Conservation (phyloP, 2,797 vertebrate genomes). For the Crypturellus tataupa region DNA sequence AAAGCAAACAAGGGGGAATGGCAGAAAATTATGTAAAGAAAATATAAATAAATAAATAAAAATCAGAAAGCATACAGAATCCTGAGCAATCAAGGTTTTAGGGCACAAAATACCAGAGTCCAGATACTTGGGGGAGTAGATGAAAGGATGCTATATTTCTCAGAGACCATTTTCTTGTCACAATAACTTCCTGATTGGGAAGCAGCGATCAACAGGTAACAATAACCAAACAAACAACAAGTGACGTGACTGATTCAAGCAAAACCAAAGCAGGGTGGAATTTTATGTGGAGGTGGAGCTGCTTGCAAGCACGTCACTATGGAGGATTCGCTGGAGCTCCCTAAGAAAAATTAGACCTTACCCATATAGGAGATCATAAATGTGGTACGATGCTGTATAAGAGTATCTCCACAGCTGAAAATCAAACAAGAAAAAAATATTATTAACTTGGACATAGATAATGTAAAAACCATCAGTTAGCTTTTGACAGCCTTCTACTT, state of each 20-base stretch:
- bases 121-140: neutral
- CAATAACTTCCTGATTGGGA: neutral
- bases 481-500: neutral
- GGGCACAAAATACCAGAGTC: neutral
- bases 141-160: neutral
- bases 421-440: constrained; percentile 37
- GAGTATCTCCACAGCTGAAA: constrained; percentile 95
- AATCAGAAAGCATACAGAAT: neutral
- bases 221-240: neutral
- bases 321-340: neutral
- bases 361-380: constrained; percentile 88
- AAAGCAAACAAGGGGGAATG: neutral
- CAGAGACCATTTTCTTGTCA: neutral
- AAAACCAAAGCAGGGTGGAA: constrained; percentile 37
- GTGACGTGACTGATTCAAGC: neutral
- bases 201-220: neutral
- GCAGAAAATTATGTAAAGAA: neutral
- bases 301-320: neutral
- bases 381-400: constrained; percentile 91
- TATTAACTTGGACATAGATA: constrained; percentile 4
- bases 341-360: constrained; percentile 79
- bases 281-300: neutral
- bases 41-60: neutral
- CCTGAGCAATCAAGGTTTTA: neutral
- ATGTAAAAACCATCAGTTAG: neutral